Evolutionary conservation across 2,797 vertebrate species (phyloP).

Genomic region (Galago senegalensis): DNA sequence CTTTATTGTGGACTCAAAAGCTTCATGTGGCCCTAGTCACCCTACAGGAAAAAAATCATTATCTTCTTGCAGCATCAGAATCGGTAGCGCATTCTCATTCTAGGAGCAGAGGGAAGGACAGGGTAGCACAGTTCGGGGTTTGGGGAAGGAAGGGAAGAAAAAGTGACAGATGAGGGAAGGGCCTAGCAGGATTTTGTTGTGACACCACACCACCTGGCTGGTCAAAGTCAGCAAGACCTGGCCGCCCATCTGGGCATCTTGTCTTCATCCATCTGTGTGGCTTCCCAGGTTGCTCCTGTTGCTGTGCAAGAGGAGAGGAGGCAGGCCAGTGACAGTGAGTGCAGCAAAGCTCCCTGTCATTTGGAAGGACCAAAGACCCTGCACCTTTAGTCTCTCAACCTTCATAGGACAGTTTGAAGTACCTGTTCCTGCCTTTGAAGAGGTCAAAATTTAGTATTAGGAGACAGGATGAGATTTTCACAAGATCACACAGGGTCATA

Average conservation of each 20-base stretch:
- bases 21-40: conserved; percentile 12
- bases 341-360: background rate
- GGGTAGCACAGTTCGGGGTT: background rate
- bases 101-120: background rate
- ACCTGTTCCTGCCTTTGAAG: background rate
- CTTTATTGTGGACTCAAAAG: conserved; percentile 76
- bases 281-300: background rate
- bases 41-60: conserved; percentile 59
- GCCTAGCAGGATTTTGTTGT: conserved; percentile 25
- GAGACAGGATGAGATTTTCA: background rate
- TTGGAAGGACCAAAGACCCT: background rate
- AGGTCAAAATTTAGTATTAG: background rate
- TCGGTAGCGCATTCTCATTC: conserved; percentile 19
- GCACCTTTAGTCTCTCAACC: background rate
- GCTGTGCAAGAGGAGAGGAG: background rate
- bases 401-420: background rate
- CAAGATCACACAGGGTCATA: background rate
- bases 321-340: background rate
- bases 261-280: background rate
- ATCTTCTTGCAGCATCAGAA: conserved; percentile 45
- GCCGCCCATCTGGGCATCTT: background rate
- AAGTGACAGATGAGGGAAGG: background rate
- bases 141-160: background rate
- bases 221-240: background rate
- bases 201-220: background rate